A percentile compares a stretch with the other conserved stretches of the same genome.
Conservation (phyloP, 2,113 vertebrate genomes). For the Bufo gargarizans region DNA sequence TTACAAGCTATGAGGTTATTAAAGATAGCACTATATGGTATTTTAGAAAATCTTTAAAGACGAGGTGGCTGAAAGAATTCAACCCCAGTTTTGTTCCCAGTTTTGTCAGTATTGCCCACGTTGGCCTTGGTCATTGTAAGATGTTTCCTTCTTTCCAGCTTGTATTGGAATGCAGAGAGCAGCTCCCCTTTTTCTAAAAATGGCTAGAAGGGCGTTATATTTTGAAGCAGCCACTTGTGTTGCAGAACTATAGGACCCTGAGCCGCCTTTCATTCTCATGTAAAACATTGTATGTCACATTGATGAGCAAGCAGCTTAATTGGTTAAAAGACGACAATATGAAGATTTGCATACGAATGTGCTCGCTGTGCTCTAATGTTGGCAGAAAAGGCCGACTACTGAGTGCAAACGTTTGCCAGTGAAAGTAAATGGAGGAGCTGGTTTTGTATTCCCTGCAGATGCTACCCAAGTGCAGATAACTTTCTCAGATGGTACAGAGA, state of each 20-base stretch:
- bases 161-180: not conserved
- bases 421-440: slow-evolving; percentile 44
- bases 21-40: not conserved
- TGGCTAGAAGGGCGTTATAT: slow-evolving; percentile 24
- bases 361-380: slow-evolving; percentile 15
- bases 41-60: not conserved
- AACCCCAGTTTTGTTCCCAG: not conserved
- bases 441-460: slow-evolving; percentile 42
- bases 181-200: not conserved
- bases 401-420: slow-evolving; percentile 55
- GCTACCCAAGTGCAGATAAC: slow-evolving; percentile 32
- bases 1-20: not conserved
- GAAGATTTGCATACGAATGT: slow-evolving; percentile 52
- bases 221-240: slow-evolving; percentile 11
- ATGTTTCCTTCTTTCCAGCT: not conserved
- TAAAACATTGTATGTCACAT: slow-evolving; percentile 46
- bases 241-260: not conserved
- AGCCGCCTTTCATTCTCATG: slow-evolving; percentile 42
- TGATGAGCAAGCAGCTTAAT: slow-evolving; percentile 49
- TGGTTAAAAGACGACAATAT: slow-evolving; percentile 43
- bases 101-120: not conserved
- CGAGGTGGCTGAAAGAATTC: not conserved
- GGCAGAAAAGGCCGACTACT: slow-evolving; percentile 37
- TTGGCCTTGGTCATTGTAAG: not conserved
- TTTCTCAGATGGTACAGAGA: slow-evolving; percentile 10